Percentiles rank a stretch among this genome's conserved stretches.
These are phyloP conservation scores for Fringilla coelebs DNA, from an alignment of 2,797 vertebrate species.

Conservation along the genomic window DNA sequence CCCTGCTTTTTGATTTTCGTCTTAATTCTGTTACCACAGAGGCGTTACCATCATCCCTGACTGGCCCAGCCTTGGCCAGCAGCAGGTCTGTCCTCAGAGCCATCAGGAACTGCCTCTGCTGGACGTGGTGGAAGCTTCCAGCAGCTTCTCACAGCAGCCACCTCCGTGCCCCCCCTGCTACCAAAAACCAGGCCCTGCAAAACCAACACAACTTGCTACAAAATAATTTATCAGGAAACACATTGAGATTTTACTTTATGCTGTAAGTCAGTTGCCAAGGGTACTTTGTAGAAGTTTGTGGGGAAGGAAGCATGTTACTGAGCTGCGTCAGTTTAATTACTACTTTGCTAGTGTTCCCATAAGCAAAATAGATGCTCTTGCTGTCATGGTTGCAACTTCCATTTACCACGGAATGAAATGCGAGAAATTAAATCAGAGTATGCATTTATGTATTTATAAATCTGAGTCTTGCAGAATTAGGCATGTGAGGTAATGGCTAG, in stretches of 20 bases:
- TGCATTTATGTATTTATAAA: neutral
- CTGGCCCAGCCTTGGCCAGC: neutral
- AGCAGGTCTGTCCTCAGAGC: neutral
- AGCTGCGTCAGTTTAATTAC: neutral
- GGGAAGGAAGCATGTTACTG: neutral
- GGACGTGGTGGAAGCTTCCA: neutral
- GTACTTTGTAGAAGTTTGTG: neutral
- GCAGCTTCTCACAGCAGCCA: neutral
- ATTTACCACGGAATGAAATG: neutral
- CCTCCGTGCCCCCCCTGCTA: fast-evolving
- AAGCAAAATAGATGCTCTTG: neutral
- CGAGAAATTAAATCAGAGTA: neutral
- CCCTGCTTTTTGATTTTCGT: neutral
- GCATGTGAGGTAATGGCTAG: neutral
- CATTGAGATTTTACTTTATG: neutral
- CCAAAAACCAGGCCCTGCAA: neutral
- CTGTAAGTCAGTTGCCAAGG: neutral
- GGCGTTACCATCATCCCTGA: fast-evolving
- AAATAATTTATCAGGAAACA: neutral
- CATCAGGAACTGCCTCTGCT: neutral
- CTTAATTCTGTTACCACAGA: neutral
- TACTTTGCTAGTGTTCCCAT: neutral
- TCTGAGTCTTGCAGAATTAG: neutral
- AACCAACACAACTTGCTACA: neutral
- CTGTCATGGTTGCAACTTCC: neutral